These are phyloP conservation scores for Panulirus ornatus DNA, from an alignment of 1,140 invertebrate genomes.

Conservation along the genomic window DNA sequence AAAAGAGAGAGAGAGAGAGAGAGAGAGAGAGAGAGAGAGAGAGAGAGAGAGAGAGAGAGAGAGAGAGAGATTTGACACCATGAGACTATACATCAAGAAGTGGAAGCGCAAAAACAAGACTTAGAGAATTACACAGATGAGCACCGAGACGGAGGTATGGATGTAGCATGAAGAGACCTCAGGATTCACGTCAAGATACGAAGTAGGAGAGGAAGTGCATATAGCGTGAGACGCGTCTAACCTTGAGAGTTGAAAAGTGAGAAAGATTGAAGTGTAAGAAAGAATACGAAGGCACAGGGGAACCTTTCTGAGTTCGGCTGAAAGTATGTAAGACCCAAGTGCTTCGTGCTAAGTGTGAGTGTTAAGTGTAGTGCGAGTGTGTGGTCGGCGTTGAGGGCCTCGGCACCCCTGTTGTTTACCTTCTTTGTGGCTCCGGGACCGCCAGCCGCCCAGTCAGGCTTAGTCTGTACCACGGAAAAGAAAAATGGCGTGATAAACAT, in stretches of 20 bases:
- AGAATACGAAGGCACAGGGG: not conserved
- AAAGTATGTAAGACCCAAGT: not conserved
- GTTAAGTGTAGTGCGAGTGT: conserved; percentile 29
- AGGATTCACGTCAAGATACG: no score
- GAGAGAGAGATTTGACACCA: no score
- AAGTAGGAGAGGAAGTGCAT: no score
- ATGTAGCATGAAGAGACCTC: no score
- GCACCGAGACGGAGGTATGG: no score
- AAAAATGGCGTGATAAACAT: not conserved
- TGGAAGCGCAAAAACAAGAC: no score
- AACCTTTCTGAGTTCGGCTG: not conserved
- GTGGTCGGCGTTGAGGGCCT: not conserved
- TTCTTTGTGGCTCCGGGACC: conserved; percentile 73
- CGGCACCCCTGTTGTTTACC: conserved; percentile 48
- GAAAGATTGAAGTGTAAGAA: not conserved
- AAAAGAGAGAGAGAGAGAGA: no score
- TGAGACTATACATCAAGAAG: no score
- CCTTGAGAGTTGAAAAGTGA: not conserved
- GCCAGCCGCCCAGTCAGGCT: conserved; percentile 75
- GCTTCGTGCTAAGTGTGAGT: not conserved
- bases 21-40: no score
- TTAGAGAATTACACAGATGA: no score
- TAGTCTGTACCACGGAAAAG: conserved; percentile 57
- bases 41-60: no score
- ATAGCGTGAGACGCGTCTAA: no score